Conservation (phyloP, 2,797 vertebrate genomes). For the Liasis olivaceus region DNA sequence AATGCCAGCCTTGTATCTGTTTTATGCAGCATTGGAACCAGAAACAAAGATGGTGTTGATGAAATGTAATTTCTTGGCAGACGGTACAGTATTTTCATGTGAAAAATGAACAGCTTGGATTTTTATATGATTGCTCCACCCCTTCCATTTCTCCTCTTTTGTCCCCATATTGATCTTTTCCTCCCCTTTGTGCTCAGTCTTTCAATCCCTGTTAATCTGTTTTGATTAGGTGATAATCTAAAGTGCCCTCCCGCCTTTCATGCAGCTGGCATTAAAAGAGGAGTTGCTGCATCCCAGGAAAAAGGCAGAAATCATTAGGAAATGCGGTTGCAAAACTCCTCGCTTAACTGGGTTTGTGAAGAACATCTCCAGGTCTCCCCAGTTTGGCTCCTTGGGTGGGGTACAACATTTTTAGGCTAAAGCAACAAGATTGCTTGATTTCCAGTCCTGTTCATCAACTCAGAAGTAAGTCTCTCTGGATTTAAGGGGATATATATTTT, state of each 20-base stretch:
- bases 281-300: neutral
- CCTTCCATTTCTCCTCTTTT: neutral
- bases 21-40: neutral
- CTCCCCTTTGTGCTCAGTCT: neutral
- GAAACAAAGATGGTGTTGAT: neutral
- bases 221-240: constrained; percentile 8
- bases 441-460: neutral
- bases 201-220: neutral
- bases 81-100: neutral
- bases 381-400: no score
- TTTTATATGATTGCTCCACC: neutral
- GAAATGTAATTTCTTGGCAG: neutral
- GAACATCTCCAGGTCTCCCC: neutral
- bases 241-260: neutral
- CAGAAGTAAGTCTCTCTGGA: neutral
- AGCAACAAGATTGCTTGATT: neutral
- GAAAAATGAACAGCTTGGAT: neutral
- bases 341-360: neutral
- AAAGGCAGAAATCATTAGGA: neutral
- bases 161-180: neutral
- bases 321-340: neutral
- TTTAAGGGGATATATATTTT: neutral
- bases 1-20: neutral
- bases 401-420: no score
- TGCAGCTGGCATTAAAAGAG: neutral